A percentile compares a stretch with the other conserved stretches of the same genome.
phyloP scores from a whole-genome alignment of 2,888 invertebrate genomes.

The Escarpia spicata region DNA sequence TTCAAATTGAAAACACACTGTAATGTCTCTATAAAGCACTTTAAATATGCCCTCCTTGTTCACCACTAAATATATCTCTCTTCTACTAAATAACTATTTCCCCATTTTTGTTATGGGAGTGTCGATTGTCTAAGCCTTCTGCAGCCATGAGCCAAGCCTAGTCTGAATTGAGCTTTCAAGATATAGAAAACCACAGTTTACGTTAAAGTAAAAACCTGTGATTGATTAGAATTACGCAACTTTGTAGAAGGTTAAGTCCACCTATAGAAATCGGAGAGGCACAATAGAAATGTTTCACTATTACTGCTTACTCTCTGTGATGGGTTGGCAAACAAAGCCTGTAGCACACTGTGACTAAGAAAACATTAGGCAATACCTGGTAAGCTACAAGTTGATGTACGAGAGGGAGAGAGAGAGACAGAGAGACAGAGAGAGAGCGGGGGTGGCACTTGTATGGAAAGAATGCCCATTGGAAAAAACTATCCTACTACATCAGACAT shows the following conservation, averaged over 20 bases:
- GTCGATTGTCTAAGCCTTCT: neutral
- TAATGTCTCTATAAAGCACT: neutral
- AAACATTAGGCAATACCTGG: neutral
- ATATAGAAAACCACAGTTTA: neutral
- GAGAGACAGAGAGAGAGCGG: too few relatives aligned
- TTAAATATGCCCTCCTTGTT: neutral
- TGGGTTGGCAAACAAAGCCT: neutral
- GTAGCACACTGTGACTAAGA: neutral
- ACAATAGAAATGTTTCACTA: neutral
- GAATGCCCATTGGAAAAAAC: neutral
- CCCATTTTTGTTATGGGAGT: neutral
- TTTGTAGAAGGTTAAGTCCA: neutral
- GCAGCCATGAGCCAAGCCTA: neutral
- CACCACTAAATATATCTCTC: neutral
- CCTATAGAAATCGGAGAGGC: neutral
- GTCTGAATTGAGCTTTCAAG: neutral
- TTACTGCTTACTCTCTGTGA: neutral
- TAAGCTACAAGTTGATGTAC: neutral
- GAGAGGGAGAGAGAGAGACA: neutral
- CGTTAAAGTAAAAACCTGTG: neutral
- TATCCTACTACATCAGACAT: neutral
- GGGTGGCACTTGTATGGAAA: too few relatives aligned
- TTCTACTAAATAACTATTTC: neutral
- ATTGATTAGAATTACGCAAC: neutral
- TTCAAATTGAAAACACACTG: neutral